Evolutionary conservation across 1,140 invertebrate genomes (phyloP).

Genomic region (Penaeus indicus): DNA sequence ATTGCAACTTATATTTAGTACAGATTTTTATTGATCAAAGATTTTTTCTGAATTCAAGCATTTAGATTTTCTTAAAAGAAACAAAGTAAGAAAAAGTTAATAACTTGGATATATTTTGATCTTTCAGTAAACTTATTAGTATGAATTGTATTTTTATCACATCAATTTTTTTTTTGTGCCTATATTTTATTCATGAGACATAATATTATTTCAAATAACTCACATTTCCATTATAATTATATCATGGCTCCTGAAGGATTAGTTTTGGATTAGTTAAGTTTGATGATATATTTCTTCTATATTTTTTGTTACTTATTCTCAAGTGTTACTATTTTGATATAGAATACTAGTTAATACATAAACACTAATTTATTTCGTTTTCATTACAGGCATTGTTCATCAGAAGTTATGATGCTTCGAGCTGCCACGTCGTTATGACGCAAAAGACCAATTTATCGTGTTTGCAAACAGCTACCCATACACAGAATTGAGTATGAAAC

Average conservation of each 20-base stretch:
- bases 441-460: constrained; percentile 89
- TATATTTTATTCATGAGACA: no score
- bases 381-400: constrained; percentile 88
- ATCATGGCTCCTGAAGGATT: not conserved
- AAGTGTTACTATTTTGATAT: not conserved
- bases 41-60: no score
- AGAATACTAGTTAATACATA: not conserved
- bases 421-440: constrained; percentile 95
- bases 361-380: constrained; percentile 54
- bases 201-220: not conserved
- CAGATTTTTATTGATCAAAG: no score
- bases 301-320: not conserved
- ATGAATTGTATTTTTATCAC: no score
- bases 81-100: no score
- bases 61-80: no score
- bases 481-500: constrained; percentile 88
- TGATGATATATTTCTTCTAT: not conserved
- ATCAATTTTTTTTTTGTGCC: no score
- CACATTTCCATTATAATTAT: not conserved
- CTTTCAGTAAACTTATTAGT: no score
- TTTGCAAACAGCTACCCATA: constrained; percentile 97
- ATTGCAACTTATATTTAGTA: no score
- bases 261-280: not conserved
- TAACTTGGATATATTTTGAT: no score
- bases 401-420: constrained; percentile 97